Percentiles rank a stretch among this genome's conserved stretches.
Evolutionary conservation across 1,140 invertebrate species (phyloP).

Genomic region (Brachystomella parvula): DNA sequence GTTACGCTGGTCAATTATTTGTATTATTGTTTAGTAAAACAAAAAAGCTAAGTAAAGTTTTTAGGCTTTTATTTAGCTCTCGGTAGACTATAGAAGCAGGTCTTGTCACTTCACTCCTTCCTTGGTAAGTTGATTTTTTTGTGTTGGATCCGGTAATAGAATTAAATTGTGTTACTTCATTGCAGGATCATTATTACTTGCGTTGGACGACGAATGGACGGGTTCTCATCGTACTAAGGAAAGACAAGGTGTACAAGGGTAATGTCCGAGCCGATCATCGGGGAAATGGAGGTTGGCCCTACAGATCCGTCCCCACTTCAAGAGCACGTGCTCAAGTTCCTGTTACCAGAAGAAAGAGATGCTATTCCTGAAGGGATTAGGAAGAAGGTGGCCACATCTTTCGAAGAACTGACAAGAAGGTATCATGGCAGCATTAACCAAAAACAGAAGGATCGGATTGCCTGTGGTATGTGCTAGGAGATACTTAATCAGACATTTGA

Average conservation of each 20-base stretch:
- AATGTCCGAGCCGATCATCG: neutral
- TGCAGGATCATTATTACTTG: neutral
- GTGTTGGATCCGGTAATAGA: too few relatives aligned
- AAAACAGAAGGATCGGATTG: constrained; percentile 4
- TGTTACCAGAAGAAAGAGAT: constrained; percentile 13
- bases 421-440: constrained; percentile 10
- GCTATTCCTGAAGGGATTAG: constrained; percentile 7
- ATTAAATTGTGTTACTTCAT: too few relatives aligned
- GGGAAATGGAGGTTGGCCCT: too few relatives aligned
- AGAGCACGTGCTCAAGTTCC: neutral
- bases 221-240: neutral
- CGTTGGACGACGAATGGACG: neutral
- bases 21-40: too few relatives aligned
- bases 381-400: constrained; percentile 3
- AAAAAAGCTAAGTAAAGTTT: too few relatives aligned
- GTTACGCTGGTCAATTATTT: too few relatives aligned
- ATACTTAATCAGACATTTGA: neutral
- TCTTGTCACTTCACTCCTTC: too few relatives aligned
- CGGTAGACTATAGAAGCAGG: too few relatives aligned
- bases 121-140: too few relatives aligned
- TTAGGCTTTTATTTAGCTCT: too few relatives aligned
- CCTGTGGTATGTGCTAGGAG: constrained; percentile 2
- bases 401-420: constrained; percentile 16
- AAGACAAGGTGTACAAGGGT: neutral
- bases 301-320: too few relatives aligned